Evolutionary conservation across 2,113 vertebrate species (phyloP), one percentile per base, ranked within the genome.

Genomic region (Tetraodon nigroviridis): DNA sequence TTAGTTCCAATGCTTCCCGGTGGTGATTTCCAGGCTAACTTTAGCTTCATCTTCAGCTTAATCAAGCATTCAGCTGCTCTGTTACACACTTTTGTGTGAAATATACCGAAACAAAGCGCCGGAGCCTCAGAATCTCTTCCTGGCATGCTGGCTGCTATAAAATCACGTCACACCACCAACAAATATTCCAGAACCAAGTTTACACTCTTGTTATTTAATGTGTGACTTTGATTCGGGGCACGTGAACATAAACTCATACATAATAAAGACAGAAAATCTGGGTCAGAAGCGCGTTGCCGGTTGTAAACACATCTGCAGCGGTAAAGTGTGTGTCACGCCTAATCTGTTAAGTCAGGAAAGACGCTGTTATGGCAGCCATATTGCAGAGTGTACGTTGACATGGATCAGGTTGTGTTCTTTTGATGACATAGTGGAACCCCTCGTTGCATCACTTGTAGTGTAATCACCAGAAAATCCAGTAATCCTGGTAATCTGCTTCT

Each of bases 401-500:
- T 67, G 54, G 62, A 42, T n/a, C 56, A 42, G 55, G 48, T 29
- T 68, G 20, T 51, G 27, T 46, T 14, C n/a, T 21, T 66, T 27
- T 64, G 49, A 79, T 79, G 50, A 69, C 57, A 62, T 24, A 48
- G 51, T 61, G 58, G 45, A 62, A 64, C n/a, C 42, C 12, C 37
- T 59, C 57, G 63, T 82, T 58, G 60, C 62, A n/a, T 82, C 67
- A 41, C 48, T 18, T 32, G 64, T 62, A 59, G 37, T 57, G 64
- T 69, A 73, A 82, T 79, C 60, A 67, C 59, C 59, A 37, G 46
- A 48, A 68, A 61, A 68, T 70, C 57, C 59, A 53, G 5, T 85
- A 85, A 87, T 79, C 80, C 80, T 21, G 55, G 21, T 73, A 80
- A 81, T 88, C 79, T 56, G 40, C 60, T 74, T 69, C 12, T 65